Conservation (phyloP, 2,888 invertebrate species). For the Apocheima hispidaria region DNA sequence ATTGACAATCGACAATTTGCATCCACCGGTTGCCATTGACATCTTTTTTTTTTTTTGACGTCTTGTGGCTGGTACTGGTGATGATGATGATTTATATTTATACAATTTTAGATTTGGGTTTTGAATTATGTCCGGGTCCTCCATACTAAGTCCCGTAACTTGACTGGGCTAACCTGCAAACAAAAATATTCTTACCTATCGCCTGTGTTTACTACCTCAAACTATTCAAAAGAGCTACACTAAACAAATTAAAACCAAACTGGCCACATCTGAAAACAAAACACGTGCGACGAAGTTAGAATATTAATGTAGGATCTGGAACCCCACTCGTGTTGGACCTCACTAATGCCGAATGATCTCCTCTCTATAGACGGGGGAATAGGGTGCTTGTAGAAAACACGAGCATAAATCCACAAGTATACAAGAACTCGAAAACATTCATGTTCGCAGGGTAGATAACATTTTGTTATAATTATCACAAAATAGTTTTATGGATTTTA, state of each 20-base stretch:
- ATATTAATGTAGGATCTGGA: conserved; percentile 69
- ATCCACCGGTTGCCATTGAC: too few species aligned
- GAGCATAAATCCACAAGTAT: conserved; percentile 9
- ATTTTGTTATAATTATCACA: too few species aligned
- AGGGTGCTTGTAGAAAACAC: not conserved
- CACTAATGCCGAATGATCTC: conserved; percentile 70
- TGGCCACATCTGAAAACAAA: conserved; percentile 65
- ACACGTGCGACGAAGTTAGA: conserved; percentile 77
- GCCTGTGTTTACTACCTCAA: not conserved
- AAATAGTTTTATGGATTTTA: too few species aligned
- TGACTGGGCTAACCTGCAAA: too few species aligned
- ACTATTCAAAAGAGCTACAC: conserved; percentile 38
- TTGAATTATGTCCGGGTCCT: too few species aligned
- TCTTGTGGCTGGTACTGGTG: too few species aligned
- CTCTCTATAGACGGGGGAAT: conserved; percentile 11
- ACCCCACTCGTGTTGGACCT: conserved; percentile 51
- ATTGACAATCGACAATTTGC: too few species aligned
- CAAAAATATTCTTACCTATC: not conserved
- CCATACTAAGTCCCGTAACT: too few species aligned
- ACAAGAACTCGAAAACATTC: not conserved
- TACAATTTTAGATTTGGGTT: too few species aligned
- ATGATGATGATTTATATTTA: too few species aligned
- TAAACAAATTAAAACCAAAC: conserved; percentile 68
- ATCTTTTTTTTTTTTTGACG: too few species aligned
- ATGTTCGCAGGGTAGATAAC: too few species aligned